These are phyloP conservation scores for Leucania comma DNA, from an alignment of 2,888 invertebrate genomes.

Conservation along the genomic window DNA sequence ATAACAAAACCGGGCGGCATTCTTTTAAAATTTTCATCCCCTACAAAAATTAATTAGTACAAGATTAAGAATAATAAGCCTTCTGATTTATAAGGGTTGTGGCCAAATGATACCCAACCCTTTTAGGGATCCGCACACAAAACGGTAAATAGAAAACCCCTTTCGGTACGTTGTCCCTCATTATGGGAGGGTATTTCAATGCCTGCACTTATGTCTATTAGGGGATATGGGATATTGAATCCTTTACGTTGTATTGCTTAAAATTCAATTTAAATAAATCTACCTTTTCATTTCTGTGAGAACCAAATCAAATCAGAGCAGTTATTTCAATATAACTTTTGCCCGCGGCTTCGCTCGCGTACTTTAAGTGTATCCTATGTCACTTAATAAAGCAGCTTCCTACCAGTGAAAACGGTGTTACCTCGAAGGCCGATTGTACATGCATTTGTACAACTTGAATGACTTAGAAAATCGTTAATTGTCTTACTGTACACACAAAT, in stretches of 20 bases:
- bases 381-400: no score
- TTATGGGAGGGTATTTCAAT: conserved; percentile 46
- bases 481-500: no score
- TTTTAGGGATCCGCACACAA: conserved; percentile 63
- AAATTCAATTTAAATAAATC: conserved; percentile 36
- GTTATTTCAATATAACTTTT: no score
- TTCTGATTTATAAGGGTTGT: conserved; percentile 73
- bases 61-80: conserved; percentile 78
- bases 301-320: no score
- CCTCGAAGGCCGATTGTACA: no score
- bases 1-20: conserved; percentile 40
- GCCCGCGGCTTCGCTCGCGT: no score
- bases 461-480: no score
- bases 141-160: conserved; percentile 53
- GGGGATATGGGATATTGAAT: not conserved
- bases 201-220: conserved; percentile 24
- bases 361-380: no score
- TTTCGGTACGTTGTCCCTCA: conserved; percentile 36
- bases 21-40: conserved; percentile 67
- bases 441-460: no score
- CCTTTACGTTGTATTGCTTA: not conserved
- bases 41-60: conserved; percentile 77
- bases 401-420: no score
- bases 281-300: not conserved
- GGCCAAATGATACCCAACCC: conserved; percentile 69